Evolutionary conservation across 2,113 vertebrate genomes (phyloP), one percentile per base, ranked within the genome.

Genomic region (Tympanuchus pallidicinctus): DNA sequence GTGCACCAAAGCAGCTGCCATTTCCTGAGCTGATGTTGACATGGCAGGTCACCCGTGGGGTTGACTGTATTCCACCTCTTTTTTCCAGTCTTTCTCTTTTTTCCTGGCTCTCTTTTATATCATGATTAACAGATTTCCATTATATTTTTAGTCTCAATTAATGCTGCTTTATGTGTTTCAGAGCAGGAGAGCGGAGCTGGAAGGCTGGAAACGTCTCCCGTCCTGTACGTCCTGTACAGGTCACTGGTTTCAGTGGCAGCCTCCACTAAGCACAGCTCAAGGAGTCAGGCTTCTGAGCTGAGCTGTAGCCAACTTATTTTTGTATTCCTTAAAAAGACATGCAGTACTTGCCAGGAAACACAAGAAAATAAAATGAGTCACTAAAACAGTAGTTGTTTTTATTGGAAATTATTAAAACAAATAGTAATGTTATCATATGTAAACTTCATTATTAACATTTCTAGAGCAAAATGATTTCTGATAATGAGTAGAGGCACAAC

Each of bases 381-480:
- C 70, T 86, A 82, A 86, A 94, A 86, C 73, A 75, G 86, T 93
- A 75, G 91, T 75, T 94, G 77, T 64, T 95, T 86, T 84, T 82
- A 84, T 42, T 93, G 91, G 80, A 90, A 93, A 93, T 88, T 86
- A 88, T 95, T 94, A 83, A 96, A 94, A 88, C 85, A 96, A 90
- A 91, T 61, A 82, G 78, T 42, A 95, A 69, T 70, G 70, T 96
- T 97, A 95, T 72, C 52, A 88, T 93, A 67, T 92, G 95, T 97
- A 96, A 96, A 94, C 81, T 93, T 87, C 92, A 91, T 57, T 95
- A 95, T 92, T 96, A 97, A 93, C 52, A 45, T 96, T 96, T 91
- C 89, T 82, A 72, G 66, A 83, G 30, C 92, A 72, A 88, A 83
- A 21, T 88, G 6, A 87, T 93, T 96, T 93, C 92, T 92, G 91